These are phyloP conservation scores for Hypomesus transpacificus DNA, from an alignment of 2,113 vertebrate species.

Conservation along the genomic window DNA sequence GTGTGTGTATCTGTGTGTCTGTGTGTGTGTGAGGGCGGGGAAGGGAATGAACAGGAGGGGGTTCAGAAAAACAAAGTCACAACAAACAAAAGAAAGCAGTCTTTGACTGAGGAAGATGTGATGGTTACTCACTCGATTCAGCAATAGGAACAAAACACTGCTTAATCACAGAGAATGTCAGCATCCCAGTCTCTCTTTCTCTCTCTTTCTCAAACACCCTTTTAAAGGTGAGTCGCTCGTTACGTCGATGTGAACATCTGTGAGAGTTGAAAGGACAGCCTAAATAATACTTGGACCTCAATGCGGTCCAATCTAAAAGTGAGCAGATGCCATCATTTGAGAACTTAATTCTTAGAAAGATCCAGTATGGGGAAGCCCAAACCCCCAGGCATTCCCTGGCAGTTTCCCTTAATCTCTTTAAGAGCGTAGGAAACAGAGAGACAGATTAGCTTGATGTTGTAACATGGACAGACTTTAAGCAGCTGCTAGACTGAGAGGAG, in stretches of 20 bases:
- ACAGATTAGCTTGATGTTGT: conserved; percentile 33
- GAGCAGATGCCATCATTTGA: too few relatives aligned
- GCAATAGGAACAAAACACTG: not conserved
- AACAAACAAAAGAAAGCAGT: conserved; percentile 23
- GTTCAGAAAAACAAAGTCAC: conserved; percentile 28
- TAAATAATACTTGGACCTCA: too few relatives aligned
- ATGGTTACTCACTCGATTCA: conserved; percentile 19
- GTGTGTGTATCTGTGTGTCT: not conserved
- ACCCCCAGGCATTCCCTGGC: conserved; percentile 31
- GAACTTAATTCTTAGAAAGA: too few relatives aligned
- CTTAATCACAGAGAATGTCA: not conserved
- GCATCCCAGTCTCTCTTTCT: too few relatives aligned
- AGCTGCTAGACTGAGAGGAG: conserved; percentile 3
- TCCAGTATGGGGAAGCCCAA: conserved; percentile 7
- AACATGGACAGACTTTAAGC: conserved; percentile 13
- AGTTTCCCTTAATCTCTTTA: conserved; percentile 37
- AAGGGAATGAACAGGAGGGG: conserved; percentile 12
- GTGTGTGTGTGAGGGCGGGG: not conserved
- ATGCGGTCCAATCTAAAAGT: too few relatives aligned
- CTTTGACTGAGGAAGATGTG: conserved; percentile 6
- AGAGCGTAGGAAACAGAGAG: conserved; percentile 14
- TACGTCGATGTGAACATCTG: too few relatives aligned
- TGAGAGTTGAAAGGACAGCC: too few relatives aligned
- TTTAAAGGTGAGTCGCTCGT: too few relatives aligned
- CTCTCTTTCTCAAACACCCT: too few relatives aligned